Base-by-base conservation (phyloP, 92 coral and sea anemone species). In the Siderastrea radians region DNA sequence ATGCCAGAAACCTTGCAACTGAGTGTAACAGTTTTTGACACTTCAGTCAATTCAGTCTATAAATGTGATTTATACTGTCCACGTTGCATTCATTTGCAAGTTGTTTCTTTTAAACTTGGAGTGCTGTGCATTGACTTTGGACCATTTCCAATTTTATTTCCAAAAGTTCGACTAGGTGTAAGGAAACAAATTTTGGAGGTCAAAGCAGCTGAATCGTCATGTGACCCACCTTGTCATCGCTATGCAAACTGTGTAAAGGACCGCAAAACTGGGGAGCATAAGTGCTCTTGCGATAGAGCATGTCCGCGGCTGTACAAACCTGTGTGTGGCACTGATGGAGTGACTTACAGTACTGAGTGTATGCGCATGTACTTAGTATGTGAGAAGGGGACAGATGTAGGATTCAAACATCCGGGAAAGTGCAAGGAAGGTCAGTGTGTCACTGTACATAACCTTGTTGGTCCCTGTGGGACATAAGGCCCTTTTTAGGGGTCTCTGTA, bases 301-400 rank as follows among this genome's bases (percentile, higher is more conserved):
- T 90, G 91, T 57, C 81, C 88, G 13, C 67, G 88, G n/a, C 77
- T 80, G 63, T 86, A 80, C 70, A n/a, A 61, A 6, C 93, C 93
- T 50, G 93, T 90, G 12, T 90, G 93, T 44, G 91, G 93, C 50
- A 86, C 93, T 15, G 93, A 90, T 52, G 70, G 81, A 5, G 82
- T 86, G 49, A 86, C 88, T 2, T 90, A 90, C 68, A 44, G 74
- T 50, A 86, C 79, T 3, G 88, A 90, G 64, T 90, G 93, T 60
- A 70, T 90, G 88, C 77, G 75, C 72, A 90, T 80, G 91, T 60
- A 26, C 77, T 49, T 86, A 65, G 85, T 87, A 19, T 90, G 93
- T 49, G 44, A 90, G 68, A 61, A 87, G 7, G 88, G 77, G 8
- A 89, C 67, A 47, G 72, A 61, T 49, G 88, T 83, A 15, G 46